Evolutionary conservation across 2,797 vertebrate genomes (phyloP).

Genomic region (Hozukius guyotensis): DNA sequence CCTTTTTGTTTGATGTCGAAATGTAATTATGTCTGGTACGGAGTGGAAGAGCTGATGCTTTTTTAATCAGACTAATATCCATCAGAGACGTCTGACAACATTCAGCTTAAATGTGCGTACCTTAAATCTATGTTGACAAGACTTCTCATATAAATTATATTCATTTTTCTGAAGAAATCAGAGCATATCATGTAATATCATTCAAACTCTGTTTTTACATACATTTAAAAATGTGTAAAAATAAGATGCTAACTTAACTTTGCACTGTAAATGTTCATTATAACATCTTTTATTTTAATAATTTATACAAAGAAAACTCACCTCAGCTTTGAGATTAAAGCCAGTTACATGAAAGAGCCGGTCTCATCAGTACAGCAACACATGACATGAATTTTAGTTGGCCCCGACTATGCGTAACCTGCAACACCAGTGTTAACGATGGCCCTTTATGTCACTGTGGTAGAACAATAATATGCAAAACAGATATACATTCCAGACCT

Average conservation of each 20-base stretch:
- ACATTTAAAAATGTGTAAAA: background rate
- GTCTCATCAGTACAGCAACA: background rate
- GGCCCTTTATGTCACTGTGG: constrained; percentile 19
- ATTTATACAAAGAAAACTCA: background rate
- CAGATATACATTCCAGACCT: constrained; percentile 57
- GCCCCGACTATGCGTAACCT: constrained; percentile 27
- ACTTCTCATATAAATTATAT: background rate
- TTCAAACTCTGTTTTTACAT: background rate
- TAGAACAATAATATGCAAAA: constrained; percentile 63
- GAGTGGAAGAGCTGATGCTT: constrained; percentile 17
- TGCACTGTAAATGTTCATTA: background rate
- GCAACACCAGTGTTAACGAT: constrained; percentile 29
- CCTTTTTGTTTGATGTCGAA: constrained; percentile 64
- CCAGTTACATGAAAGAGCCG: background rate
- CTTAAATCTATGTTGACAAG: background rate
- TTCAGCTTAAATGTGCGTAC: background rate
- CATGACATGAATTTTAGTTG: constrained; percentile 11
- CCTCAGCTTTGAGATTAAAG: background rate
- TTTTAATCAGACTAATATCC: constrained; percentile 29
- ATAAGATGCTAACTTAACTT: background rate
- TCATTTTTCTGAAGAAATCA: background rate
- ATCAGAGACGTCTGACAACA: constrained; percentile 11
- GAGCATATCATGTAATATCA: background rate
- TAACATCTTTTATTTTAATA: background rate
- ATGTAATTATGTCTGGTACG: constrained; percentile 38